These are phyloP conservation scores for Drosophila gaucha DNA, from an alignment of 2,888 invertebrate genomes.

Conservation along the genomic window DNA sequence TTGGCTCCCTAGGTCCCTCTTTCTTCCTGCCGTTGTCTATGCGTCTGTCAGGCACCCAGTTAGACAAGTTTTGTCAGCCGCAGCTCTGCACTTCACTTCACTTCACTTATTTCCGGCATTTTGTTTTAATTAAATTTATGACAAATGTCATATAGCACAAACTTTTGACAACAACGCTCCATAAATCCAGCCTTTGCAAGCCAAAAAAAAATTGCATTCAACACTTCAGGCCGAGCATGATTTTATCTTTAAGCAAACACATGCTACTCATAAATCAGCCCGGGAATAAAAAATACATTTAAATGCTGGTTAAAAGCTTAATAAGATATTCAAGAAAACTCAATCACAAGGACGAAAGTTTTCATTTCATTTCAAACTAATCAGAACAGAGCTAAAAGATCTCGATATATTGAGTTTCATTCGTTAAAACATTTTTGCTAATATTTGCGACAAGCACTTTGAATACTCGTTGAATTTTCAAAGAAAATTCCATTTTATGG, in stretches of 20 bases:
- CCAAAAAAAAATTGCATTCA: slow-evolving; percentile 28
- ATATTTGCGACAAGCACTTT: too few relatives aligned
- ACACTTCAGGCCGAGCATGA: slow-evolving; percentile 2
- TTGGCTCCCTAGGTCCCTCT: background rate
- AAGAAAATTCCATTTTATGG: too few relatives aligned
- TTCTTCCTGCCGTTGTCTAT: slow-evolving; percentile 1
- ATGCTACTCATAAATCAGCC: background rate
- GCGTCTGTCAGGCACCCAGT: slow-evolving; percentile 33
- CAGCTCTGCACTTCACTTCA: slow-evolving; percentile 36
- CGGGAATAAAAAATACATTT: too few relatives aligned
- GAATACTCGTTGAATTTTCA: too few relatives aligned
- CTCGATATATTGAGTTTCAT: background rate
- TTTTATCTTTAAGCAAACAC: background rate
- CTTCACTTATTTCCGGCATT: slow-evolving; percentile 69
- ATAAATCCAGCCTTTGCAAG: background rate
- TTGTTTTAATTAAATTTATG: slow-evolving; percentile 76
- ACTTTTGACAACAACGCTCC: slow-evolving; percentile 28
- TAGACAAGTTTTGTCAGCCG: slow-evolving; percentile 53
- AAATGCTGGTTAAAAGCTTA: too few relatives aligned
- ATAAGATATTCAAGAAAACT: too few relatives aligned
- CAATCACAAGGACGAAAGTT: background rate
- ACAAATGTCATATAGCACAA: slow-evolving; percentile 62
- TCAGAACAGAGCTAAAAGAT: background rate
- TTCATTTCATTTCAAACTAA: background rate
- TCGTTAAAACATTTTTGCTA: too few relatives aligned